phyloP scores from a whole-genome alignment of 2,888 invertebrate genomes.

The Drosophila diplacantha region DNA sequence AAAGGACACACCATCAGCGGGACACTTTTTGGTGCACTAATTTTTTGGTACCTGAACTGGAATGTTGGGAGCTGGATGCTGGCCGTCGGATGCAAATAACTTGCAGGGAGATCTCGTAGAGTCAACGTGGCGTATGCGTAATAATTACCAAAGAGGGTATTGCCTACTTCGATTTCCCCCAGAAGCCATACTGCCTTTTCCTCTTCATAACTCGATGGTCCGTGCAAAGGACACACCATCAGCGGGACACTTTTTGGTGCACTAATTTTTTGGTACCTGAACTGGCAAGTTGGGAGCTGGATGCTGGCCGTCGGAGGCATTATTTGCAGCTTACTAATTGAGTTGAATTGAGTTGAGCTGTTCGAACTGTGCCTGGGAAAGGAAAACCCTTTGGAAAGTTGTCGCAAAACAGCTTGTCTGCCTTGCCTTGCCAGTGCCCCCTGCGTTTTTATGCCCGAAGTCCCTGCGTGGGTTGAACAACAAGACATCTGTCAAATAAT shows the following conservation, averaged over 20 bases:
- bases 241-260: neutral
- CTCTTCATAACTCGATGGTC: neutral
- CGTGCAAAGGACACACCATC: neutral
- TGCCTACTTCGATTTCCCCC: too few species aligned
- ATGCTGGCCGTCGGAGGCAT: neutral
- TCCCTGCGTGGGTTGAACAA: constrained; percentile 1
- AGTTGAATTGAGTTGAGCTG: constrained; percentile 11
- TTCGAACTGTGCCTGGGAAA: neutral
- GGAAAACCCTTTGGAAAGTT: constrained; percentile 15
- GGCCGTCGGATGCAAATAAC: neutral
- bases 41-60: neutral
- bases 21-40: neutral
- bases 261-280: neutral
- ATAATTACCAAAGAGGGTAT: neutral
- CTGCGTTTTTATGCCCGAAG: constrained; percentile 1
- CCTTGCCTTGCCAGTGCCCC: neutral
- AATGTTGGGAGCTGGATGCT: neutral
- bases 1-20: neutral
- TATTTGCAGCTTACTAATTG: constrained; percentile 48
- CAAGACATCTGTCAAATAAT: constrained; percentile 32
- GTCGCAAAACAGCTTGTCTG: constrained; percentile 12
- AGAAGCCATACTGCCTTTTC: accelerated
- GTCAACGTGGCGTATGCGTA: neutral
- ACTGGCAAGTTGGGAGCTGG: neutral
- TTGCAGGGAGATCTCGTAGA: too few species aligned